phyloP scores from a whole-genome alignment of 1,140 invertebrate genomes.

The Leptoteleia sp. region DNA sequence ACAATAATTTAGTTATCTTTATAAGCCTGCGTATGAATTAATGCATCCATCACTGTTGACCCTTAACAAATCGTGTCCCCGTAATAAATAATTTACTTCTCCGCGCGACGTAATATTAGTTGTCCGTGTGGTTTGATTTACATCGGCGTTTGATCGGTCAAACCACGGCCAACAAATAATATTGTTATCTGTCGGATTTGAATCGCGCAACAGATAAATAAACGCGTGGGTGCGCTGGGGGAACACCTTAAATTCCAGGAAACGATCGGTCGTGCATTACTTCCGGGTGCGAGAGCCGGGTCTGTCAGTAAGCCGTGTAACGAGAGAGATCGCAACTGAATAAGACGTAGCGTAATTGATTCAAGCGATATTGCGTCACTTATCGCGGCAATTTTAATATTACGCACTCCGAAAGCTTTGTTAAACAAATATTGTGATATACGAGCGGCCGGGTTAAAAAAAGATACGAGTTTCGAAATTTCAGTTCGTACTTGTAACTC shows the following conservation, averaged over 20 bases:
- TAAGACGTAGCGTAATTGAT: conserved; percentile 43
- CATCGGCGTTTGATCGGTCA: conserved; percentile 38
- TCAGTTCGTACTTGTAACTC: not conserved
- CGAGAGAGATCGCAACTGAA: conserved; percentile 32
- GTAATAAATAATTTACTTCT: conserved; percentile 52
- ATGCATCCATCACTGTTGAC: conserved; percentile 47
- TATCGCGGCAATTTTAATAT: conserved; percentile 38
- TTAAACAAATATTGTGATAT: conserved; percentile 33
- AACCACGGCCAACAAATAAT: conserved; percentile 43
- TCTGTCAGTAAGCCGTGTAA: conserved; percentile 41
- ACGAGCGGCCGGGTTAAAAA: conserved; percentile 6
- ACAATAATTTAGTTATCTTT: conserved; percentile 41
- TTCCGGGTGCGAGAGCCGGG: conserved; percentile 51
- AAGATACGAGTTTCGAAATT: conserved; percentile 12
- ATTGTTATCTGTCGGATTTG: conserved; percentile 57
- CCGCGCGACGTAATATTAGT: conserved; percentile 18
- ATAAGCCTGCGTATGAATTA: conserved; percentile 24
- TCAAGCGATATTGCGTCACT: conserved; percentile 30
- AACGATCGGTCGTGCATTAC: conserved; percentile 44
- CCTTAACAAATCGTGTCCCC: conserved; percentile 45
- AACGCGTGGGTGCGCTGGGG: conserved; percentile 36
- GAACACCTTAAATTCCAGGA: conserved; percentile 60
- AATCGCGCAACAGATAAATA: conserved; percentile 44
- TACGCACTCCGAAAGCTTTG: conserved; percentile 7
- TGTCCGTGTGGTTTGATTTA: conserved; percentile 44